Conservation (phyloP, 2,113 vertebrate genomes). For the Willisornis vidua region DNA sequence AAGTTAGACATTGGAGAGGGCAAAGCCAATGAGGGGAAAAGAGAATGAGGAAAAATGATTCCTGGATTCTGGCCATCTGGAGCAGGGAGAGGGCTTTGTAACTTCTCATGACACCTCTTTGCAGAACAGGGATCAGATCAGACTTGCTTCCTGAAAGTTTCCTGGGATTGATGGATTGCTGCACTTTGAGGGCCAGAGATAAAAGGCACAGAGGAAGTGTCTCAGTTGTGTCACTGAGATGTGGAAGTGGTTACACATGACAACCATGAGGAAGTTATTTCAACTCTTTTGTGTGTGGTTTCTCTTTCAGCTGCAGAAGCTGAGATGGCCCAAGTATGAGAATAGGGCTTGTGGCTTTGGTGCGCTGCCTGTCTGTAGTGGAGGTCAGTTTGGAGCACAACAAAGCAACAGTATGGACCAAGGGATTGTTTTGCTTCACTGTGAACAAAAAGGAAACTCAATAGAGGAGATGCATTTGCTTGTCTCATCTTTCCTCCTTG, state of each 20-base stretch:
- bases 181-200: not conserved
- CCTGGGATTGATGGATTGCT: not conserved
- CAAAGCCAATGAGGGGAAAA: not conserved
- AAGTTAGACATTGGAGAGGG: not conserved
- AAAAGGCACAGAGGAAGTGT: not conserved
- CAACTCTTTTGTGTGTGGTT: not conserved
- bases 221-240: not conserved
- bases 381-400: not conserved
- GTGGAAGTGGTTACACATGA: not conserved
- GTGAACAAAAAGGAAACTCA: not conserved
- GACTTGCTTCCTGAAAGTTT: not conserved
- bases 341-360: not conserved
- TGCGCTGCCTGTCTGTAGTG: not conserved
- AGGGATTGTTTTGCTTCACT: not conserved
- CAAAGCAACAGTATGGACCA: not conserved
- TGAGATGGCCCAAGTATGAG: not conserved
- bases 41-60: not conserved
- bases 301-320: conserved; percentile 7
- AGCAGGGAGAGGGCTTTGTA: not conserved
- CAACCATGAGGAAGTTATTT: not conserved
- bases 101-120: not conserved
- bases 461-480: not conserved
- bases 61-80: not conserved
- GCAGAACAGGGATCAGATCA: not conserved
- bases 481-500: not conserved